These are phyloP conservation scores for Dunckerocampus dactyliophorus DNA, from an alignment of 2,113 vertebrate species.

Conservation along the genomic window DNA sequence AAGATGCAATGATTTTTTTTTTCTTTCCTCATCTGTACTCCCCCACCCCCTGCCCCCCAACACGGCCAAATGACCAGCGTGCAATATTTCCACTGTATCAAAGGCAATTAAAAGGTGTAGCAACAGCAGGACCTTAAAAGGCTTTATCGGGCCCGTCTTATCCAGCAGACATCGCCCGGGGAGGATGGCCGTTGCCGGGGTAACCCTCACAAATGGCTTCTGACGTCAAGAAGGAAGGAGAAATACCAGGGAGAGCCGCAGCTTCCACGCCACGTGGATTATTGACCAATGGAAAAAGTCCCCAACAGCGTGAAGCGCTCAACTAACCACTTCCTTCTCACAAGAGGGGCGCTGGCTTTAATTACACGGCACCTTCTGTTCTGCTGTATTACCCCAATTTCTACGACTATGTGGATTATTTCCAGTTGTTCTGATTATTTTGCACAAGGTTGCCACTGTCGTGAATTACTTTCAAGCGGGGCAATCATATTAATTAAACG, in stretches of 20 bases:
- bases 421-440: too few relatives aligned
- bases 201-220: slow-evolving; percentile 87
- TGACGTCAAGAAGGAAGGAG: slow-evolving; percentile 89
- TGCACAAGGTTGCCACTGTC: too few relatives aligned
- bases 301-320: slow-evolving; percentile 65
- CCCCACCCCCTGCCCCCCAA: too few relatives aligned
- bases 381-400: too few relatives aligned
- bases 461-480: too few relatives aligned
- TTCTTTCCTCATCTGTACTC: too few relatives aligned
- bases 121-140: slow-evolving; percentile 76
- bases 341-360: too few relatives aligned
- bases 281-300: slow-evolving; percentile 70
- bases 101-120: slow-evolving; percentile 67
- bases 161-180: slow-evolving; percentile 81
- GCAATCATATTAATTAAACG: too few relatives aligned
- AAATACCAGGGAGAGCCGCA: slow-evolving; percentile 78
- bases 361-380: too few relatives aligned
- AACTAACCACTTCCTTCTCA: slow-evolving; percentile 5
- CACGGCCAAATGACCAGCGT: slow-evolving; percentile 13
- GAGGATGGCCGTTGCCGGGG: slow-evolving; percentile 85
- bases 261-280: slow-evolving; percentile 81
- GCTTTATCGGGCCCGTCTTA: slow-evolving; percentile 78
- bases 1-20: slow-evolving; percentile 9
- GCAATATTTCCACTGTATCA: slow-evolving; percentile 55
- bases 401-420: too few relatives aligned